Evolutionary conservation across 2,113 vertebrate species (phyloP).

Genomic region (Notarius quadriscutis): DNA sequence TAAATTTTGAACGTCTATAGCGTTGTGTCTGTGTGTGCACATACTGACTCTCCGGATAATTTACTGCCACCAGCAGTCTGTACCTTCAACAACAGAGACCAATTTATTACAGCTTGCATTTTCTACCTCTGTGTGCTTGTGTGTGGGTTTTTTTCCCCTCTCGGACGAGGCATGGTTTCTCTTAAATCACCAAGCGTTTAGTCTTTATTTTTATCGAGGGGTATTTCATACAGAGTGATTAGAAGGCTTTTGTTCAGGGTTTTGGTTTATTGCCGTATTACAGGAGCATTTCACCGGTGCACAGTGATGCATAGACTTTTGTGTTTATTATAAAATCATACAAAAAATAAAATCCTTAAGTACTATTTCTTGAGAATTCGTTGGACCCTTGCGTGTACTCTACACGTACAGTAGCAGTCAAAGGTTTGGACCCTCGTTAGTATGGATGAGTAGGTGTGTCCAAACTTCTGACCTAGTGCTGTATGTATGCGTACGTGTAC

Average conservation of each 20-base stretch:
- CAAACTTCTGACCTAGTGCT: too few species aligned
- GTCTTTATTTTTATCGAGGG: background rate
- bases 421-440: too few species aligned
- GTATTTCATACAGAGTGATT: background rate
- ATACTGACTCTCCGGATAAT: constrained; percentile 79
- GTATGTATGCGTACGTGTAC: too few species aligned
- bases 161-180: background rate
- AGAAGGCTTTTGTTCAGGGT: background rate
- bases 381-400: too few species aligned
- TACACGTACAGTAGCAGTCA: too few species aligned
- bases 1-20: constrained; percentile 82
- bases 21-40: constrained; percentile 74
- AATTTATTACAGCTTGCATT: constrained; percentile 77
- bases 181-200: background rate
- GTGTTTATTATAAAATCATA: background rate
- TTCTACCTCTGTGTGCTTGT: constrained; percentile 79
- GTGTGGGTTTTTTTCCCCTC: constrained; percentile 3
- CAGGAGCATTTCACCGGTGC: background rate
- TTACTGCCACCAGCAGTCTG: constrained; percentile 90
- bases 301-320: background rate
- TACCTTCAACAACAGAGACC: constrained; percentile 88
- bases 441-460: too few species aligned
- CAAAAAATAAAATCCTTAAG: background rate
- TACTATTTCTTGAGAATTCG: too few species aligned
- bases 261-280: background rate